Base-by-base conservation (phyloP, 2,888 invertebrate species). In the Ophion costatus region DNA sequence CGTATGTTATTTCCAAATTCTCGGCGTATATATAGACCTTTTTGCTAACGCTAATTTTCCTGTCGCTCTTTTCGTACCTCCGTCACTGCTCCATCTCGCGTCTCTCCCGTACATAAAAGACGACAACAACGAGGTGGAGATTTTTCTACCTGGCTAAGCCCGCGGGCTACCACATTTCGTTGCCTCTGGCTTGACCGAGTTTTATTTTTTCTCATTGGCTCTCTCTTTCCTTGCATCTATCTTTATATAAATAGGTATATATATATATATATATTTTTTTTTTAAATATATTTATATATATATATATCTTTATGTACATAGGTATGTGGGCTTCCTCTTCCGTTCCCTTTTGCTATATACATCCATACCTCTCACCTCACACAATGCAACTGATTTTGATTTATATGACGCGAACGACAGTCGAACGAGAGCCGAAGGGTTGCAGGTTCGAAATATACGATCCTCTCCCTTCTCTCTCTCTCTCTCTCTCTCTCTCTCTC, bases 321-420 rank as follows among this genome's bases (percentile, higher is more conserved):
- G n/a, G 42, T 29, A 38, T 76, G 22, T 76, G 56, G 56, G 10
- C n/a, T 61, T 17, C 56, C 51, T 74, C 51, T 61, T 63, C 24
- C 61, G 38, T 42, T 81, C 63, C 63, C 71, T 67, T 67, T 80
- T 33, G 14, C 73, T 29, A 33, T 61, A 56, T 74, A 78, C 33
- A 69, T 51, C 57, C 45, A 51, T 22, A 9, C 45, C 87, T 87
- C 87, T 82, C 81, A 80, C 70, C 83, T 76, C 77, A 84, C 81
- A 93, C 93, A 93, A 93, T 93, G 89, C 90, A 87, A 90, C 92
- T 93, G 93, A 93, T 93, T 93, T 93, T 93, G 93, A 93, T 93
- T 93, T 93, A 93, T 93, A 92, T 91, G 92, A 91, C 91, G 91
- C 91, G 91, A 92, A 90, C 91, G 93, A 92, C 92, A 91, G 91